Percentiles rank a stretch among this genome's conserved stretches.
Evolutionary conservation across 64 coral and sea anemone genomes (phyloP).

Genomic region (Actinia equina): DNA sequence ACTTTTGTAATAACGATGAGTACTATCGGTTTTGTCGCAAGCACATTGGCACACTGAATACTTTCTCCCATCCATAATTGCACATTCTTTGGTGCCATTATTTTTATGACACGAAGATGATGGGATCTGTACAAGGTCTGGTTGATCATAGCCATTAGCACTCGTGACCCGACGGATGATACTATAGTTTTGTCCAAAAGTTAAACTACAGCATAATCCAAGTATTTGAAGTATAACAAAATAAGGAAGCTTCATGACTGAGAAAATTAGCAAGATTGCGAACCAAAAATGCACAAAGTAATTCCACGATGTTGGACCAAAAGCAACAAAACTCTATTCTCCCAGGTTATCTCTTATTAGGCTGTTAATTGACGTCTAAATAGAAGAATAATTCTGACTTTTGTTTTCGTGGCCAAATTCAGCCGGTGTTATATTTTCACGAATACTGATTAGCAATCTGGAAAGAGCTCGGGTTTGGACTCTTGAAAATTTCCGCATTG

Average conservation of each 20-base stretch:
- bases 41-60: not conserved
- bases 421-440: no score
- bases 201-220: not conserved
- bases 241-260: not conserved
- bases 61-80: not conserved
- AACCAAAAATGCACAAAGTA: no score
- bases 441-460: no score
- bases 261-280: not conserved
- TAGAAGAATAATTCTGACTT: no score
- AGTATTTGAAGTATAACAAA: not conserved
- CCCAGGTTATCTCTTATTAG: not conserved
- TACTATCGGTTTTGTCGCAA: not conserved
- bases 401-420: no score
- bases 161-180: not conserved
- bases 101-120: not conserved
- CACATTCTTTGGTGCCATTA: not conserved
- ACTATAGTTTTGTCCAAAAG: not conserved
- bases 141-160: not conserved
- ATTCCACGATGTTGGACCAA: not conserved
- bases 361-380: no score
- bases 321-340: not conserved
- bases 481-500: not conserved
- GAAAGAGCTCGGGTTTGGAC: not conserved
- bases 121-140: not conserved
- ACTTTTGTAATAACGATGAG: not conserved